Base-by-base conservation (phyloP, 35 echinoderm and acorn worm genomes). In the Acanthaster planci region DNA sequence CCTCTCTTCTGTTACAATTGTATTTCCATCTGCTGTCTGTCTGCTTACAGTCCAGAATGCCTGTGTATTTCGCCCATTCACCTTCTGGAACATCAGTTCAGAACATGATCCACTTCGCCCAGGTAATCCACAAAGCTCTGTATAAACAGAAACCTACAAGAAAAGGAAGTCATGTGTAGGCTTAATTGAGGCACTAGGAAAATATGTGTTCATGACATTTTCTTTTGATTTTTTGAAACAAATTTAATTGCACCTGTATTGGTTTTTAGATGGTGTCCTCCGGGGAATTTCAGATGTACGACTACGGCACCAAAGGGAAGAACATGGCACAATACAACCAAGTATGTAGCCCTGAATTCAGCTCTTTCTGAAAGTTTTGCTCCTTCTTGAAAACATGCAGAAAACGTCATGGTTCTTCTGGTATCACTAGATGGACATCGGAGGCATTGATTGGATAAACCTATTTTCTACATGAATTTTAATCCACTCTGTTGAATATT, bases 261-360 rank as follows among this genome's bases (percentile, higher is more conserved):
- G 22, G 76, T 52, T 27, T 86, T 1, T 67, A 99, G 96, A 99
- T 99, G 96, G 89, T 99, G 29, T 77, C 93, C 10, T 94, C 92
- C 23, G 89, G 89, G 9, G 86, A 90, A 26, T 99, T 94, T 39
- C 89, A 99, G 76, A 94, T 87, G 89, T 99, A 99, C 77, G 96
- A 99, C 40, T 92, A 94, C 52, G 96, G 96, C 5, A 82, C 80
- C 7, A 52, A 68, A 7, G 77, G 87, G 7, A 77, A 72, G 17
- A 99, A 99, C 42, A 83, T 90, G 83, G 31, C 30, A 21, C 40
- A 68, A 53, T 99, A 99, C 80, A 99, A 99, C 51, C 85, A 89
- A 88, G 96, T 99, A 86, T 79, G 80, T 80, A 8, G 29, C n/a
- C n/a, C n/a, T n/a, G n/a, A n/a, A n/a, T n/a, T n/a, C n/a, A n/a